Base-by-base conservation (phyloP, 2,888 invertebrate genomes). In the Augochlorella aurata region DNA sequence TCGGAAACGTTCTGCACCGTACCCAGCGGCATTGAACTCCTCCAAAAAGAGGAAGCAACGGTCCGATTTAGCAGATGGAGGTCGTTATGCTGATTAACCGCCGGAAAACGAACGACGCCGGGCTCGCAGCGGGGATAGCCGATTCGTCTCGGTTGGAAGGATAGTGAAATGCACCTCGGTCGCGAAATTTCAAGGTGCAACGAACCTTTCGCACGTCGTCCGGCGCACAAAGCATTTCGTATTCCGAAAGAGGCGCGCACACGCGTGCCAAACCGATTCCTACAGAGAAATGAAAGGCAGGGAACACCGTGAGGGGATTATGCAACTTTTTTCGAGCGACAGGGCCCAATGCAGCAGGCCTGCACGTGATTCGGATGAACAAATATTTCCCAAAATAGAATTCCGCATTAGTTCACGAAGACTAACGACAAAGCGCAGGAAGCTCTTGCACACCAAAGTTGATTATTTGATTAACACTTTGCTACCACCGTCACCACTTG, bases 141-240 rank as follows among this genome's bases (percentile, higher is more conserved):
- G 24, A 58, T 16, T 24, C 24, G 58, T 58, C 24, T 29, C 75
- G 63, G 54, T 66, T 54, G 67, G 63, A 16, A 54, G 70, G 75
- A 80, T 70, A 82, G 82, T 80, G 85, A 86, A 80, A 83, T 63
- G 79, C 79, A 74, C 72, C 44, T 65, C 71, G 74, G 66, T 83
- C 71, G 75, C 74, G 49, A 87, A 82, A 84, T 84, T 86, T 84
- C 79, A 79, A 80, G 54, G 84, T 84, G 79, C 85, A 79, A 83
- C 61, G 80, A 81, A 85, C 83, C 45, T 74, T 49, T 45, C 49
- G 77, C 66, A 44, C 79, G 66, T 74, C 69, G 10, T 4, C 16
- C 10, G 38, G 38, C 10, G 29, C 63, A 38, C 63, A 24, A 16
- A 29, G 78, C 69, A 84, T 78, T 78, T 50, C 38, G 74, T 74